These are phyloP conservation scores for Achatina immaculata DNA, from an alignment of 1,140 invertebrate genomes.

Conservation along the genomic window DNA sequence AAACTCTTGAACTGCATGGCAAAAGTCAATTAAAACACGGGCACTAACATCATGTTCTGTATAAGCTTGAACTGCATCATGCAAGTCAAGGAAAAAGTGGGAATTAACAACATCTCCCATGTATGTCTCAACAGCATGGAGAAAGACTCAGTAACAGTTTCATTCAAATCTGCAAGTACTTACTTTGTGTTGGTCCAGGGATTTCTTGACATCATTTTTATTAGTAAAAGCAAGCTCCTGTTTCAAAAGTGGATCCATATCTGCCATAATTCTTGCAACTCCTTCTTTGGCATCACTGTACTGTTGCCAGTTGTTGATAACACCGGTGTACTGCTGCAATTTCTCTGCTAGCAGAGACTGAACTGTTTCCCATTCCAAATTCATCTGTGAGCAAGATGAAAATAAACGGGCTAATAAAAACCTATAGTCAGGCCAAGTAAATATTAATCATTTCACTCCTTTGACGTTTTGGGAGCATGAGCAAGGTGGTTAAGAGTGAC, in stretches of 20 bases:
- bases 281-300: constrained; percentile 72
- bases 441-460: too few relatives aligned
- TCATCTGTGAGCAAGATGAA: constrained; percentile 29
- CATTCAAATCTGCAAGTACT: background rate
- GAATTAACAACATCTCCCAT: too few relatives aligned
- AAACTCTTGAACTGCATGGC: too few relatives aligned
- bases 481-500: too few relatives aligned
- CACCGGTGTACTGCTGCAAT: constrained; percentile 76
- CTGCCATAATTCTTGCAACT: constrained; percentile 56
- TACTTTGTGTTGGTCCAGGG: constrained; percentile 66
- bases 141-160: background rate
- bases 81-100: too few relatives aligned
- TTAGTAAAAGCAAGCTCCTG: constrained; percentile 57
- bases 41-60: too few relatives aligned
- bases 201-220: constrained; percentile 58
- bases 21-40: too few relatives aligned
- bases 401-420: background rate
- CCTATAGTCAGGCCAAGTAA: too few relatives aligned
- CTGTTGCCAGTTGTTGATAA: constrained; percentile 82
- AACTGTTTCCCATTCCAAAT: constrained; percentile 61
- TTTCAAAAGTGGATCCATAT: constrained; percentile 52
- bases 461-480: too few relatives aligned
- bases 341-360: constrained; percentile 80
- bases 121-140: too few relatives aligned
- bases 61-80: too few relatives aligned